Percentiles rank a stretch among this genome's conserved stretches.
phyloP scores from a whole-genome alignment of 2,888 invertebrate species.

The Cremastinae sp. region DNA sequence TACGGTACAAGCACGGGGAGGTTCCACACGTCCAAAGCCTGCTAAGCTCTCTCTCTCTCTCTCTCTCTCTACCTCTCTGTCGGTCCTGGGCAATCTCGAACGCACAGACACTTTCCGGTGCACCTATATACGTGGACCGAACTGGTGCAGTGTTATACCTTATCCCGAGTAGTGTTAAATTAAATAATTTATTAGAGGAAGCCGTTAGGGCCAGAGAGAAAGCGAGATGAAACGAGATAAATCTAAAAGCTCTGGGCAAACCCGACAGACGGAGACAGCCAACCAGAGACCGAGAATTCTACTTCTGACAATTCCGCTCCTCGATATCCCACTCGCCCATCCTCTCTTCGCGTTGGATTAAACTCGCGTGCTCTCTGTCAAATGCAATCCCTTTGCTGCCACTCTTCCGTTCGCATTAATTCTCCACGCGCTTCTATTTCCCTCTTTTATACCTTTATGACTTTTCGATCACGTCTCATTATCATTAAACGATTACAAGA shows the following conservation, averaged over 20 bases:
- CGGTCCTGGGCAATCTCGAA: slow-evolving; percentile 32
- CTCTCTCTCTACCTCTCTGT: slow-evolving; percentile 1
- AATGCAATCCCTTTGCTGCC: slow-evolving; percentile 52
- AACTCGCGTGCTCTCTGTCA: slow-evolving; percentile 59
- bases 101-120: slow-evolving; percentile 21
- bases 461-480: too few relatives aligned
- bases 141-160: slow-evolving; percentile 59
- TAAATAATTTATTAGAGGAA: slow-evolving; percentile 70
- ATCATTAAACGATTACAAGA: too few relatives aligned
- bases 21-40: slow-evolving; percentile 73
- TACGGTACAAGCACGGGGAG: slow-evolving; percentile 74
- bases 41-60: slow-evolving; percentile 61
- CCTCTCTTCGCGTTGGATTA: slow-evolving; percentile 54
- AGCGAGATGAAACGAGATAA: slow-evolving; percentile 8
- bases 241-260: too few relatives aligned
- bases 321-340: slow-evolving; percentile 38
- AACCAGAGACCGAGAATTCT: slow-evolving; percentile 56
- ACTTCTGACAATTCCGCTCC: slow-evolving; percentile 35
- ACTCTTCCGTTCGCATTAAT: slow-evolving; percentile 29
- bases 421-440: slow-evolving; percentile 17
- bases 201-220: slow-evolving; percentile 43
- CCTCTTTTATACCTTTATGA: too few relatives aligned
- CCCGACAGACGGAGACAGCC: slow-evolving; percentile 9
- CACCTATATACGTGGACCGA: slow-evolving; percentile 30
- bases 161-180: slow-evolving; percentile 68